Evolutionary conservation across 2,888 invertebrate species (phyloP), one percentile per base, ranked within the genome.

Genomic region (Galerucella pusilla): DNA sequence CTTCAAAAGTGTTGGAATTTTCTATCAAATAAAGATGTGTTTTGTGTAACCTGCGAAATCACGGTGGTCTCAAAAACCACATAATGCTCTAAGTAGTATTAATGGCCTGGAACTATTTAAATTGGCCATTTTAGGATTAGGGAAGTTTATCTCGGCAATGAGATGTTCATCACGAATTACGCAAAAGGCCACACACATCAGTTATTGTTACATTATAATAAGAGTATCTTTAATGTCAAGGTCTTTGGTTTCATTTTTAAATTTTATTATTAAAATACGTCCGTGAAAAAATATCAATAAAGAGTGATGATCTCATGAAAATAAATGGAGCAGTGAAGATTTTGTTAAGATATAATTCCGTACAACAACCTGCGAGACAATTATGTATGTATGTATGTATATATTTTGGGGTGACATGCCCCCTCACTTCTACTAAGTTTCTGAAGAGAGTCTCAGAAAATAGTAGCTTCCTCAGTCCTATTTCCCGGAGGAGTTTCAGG

Each of bases 131-230:
- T 64, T 45, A 35, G 59, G 68, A 71, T 64, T 71, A 71, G 71
- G 45, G 14, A 35, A 71, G 12, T 52, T 71, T 63, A 71, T 71
- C 71, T 71, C 42, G 11, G 71, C 49, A 71, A 49, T 71, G 28
- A 52, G 42, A 46, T 49, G 42, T 20, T 54, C 35, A 49, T 71
- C 71, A 71, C 71, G 71, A 71, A 64, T 54, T 16, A 60, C 59
- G 65, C 49, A 68, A 59, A 68, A 45, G 64, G 42, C 71, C 71
- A 71, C 71, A 71, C 71, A 49, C 70, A 52, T n/a, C 20, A 57
- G 2, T 57, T 2, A n/a, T 57, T 57, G 49, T 14, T 49, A 35
- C 35, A 35, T 35, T 35, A 35, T 7, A 35, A 35, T 46, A 12
- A 46, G 5, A 49, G 14, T 49, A 49, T 49, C 11, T 49, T 12